These are phyloP conservation scores for Leistus spinibarbis DNA, from an alignment of 2,888 invertebrate genomes.

Conservation along the genomic window DNA sequence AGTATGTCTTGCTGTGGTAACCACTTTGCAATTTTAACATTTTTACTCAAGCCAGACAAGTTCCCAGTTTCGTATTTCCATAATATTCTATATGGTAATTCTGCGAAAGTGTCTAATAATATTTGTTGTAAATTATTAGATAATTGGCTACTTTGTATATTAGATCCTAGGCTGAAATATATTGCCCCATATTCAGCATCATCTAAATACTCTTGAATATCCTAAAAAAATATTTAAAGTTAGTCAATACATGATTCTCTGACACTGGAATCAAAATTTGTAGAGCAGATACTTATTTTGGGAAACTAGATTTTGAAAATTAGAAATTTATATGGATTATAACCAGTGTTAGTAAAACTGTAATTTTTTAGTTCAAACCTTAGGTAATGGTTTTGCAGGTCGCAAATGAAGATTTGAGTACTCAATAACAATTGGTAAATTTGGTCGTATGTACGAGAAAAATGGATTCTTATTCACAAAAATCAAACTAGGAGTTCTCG, in stretches of 20 bases:
- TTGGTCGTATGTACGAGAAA: conserved; percentile 49
- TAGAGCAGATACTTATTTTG: background rate
- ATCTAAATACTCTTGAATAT: conserved; percentile 4
- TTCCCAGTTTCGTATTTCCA: conserved; percentile 48
- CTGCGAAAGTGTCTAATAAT: conserved; percentile 41
- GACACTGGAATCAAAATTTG: background rate
- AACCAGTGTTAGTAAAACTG: background rate
- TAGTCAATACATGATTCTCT: background rate
- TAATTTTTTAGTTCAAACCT: conserved; percentile 41
- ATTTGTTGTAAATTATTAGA: conserved; percentile 16
- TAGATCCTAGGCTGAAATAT: conserved; percentile 46
- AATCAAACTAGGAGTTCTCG: conserved; percentile 49
- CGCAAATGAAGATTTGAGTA: conserved; percentile 49
- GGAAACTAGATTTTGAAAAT: background rate
- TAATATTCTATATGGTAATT: conserved; percentile 44
- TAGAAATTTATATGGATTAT: background rate
- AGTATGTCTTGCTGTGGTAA: conserved; percentile 55
- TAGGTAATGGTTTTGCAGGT: conserved; percentile 45
- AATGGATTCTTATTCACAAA: conserved; percentile 51
- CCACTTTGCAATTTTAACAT: conserved; percentile 56
- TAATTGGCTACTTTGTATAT: conserved; percentile 41
- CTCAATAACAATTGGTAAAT: conserved; percentile 50
- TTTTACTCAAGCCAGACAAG: conserved; percentile 49
- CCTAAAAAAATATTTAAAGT: background rate
- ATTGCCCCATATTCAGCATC: conserved; percentile 40